Conservation (phyloP, 2,888 invertebrate genomes). For the Caenorhabditis drosophilae region DNA sequence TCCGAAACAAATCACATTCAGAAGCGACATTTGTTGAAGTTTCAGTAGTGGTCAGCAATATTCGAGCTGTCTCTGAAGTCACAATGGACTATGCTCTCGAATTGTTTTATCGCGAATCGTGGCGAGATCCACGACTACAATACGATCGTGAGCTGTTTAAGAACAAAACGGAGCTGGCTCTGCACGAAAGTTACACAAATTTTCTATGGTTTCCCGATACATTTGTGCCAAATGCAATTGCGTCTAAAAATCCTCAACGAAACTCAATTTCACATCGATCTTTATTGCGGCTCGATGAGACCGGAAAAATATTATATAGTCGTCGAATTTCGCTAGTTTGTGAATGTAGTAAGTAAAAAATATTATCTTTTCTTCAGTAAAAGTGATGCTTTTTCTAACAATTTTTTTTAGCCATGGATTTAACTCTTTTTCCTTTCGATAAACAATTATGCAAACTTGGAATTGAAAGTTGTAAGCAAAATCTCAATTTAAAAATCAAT, state of each 20-base stretch:
- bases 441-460: constrained; percentile 66
- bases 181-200: constrained; percentile 67
- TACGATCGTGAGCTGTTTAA: constrained; percentile 58
- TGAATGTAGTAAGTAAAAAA: constrained; percentile 51
- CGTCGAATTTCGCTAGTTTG: constrained; percentile 62
- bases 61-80: constrained; percentile 66
- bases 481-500: background rate
- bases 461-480: constrained; percentile 64
- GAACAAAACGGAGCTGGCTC: constrained; percentile 62
- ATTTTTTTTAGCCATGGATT: constrained; percentile 48
- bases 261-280: constrained; percentile 66
- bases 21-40: constrained; percentile 60
- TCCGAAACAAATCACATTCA: constrained; percentile 17
- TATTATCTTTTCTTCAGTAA: background rate
- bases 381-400: too few relatives aligned
- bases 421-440: constrained; percentile 65
- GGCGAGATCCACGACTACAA: constrained; percentile 59
- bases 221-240: constrained; percentile 66
- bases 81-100: constrained; percentile 68
- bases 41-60: constrained; percentile 64
- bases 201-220: constrained; percentile 66
- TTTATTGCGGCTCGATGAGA: constrained; percentile 55
- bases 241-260: constrained; percentile 65
- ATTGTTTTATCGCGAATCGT: constrained; percentile 66
- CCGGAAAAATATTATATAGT: constrained; percentile 59